These are phyloP conservation scores for Nicator chloris DNA, from an alignment of 2,113 vertebrate genomes.

Conservation along the genomic window DNA sequence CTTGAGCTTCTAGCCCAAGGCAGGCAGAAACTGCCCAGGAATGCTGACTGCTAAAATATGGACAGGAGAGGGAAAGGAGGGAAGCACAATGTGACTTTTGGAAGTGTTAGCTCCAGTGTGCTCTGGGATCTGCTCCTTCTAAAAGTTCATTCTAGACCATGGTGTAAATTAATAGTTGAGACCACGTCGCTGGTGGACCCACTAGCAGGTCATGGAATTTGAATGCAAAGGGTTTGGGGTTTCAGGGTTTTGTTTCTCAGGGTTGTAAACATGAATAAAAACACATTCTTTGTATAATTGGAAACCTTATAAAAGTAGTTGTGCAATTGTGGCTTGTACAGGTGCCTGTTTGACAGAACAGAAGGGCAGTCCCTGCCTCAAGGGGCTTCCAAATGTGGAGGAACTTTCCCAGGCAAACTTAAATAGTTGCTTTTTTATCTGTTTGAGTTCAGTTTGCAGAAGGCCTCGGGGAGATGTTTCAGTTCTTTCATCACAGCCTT, in stretches of 20 bases:
- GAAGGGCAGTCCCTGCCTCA: slow-evolving; percentile 23
- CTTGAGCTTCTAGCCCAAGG: not conserved
- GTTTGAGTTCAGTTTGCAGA: not conserved
- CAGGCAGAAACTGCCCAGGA: not conserved
- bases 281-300: not conserved
- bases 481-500: not conserved
- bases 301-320: not conserved
- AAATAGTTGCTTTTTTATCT: slow-evolving; percentile 10
- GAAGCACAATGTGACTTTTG: not conserved
- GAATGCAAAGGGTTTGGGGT: not conserved
- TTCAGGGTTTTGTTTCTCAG: slow-evolving; percentile 20
- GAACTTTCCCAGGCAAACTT: slow-evolving; percentile 17
- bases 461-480: not conserved
- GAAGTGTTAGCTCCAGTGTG: not conserved
- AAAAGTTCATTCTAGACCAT: not conserved
- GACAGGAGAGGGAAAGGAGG: not conserved
- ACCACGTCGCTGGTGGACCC: not conserved
- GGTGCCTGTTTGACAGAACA: not conserved
- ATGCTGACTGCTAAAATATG: not conserved
- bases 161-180: not conserved
- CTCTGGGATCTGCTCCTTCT: not conserved
- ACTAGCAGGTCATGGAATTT: not conserved
- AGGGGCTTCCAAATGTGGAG: not conserved
- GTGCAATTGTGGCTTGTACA: slow-evolving; percentile 3
- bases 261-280: not conserved